These are phyloP conservation scores for Polyergus mexicanus DNA, from an alignment of 1,140 invertebrate genomes.

Conservation along the genomic window DNA sequence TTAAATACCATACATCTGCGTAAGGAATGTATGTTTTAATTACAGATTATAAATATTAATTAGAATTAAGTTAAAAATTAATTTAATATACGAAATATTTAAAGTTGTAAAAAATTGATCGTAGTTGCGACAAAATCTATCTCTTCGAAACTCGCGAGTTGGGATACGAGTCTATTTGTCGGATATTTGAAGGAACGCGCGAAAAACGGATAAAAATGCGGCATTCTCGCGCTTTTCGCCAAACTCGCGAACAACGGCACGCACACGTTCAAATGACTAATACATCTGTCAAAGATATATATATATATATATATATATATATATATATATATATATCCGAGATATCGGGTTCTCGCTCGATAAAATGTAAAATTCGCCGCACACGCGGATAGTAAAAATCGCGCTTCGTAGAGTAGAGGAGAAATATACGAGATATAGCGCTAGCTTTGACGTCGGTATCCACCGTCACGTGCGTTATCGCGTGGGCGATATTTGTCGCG, in stretches of 20 bases:
- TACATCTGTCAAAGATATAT: conserved; percentile 34
- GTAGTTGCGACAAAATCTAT: not conserved
- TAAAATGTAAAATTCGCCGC: conserved; percentile 56
- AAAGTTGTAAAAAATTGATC: too few species aligned
- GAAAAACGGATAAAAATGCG: not conserved
- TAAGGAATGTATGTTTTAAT: too few species aligned
- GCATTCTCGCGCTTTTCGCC: not conserved
- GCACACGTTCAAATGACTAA: conserved; percentile 12
- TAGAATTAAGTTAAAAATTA: too few species aligned
- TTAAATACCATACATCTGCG: too few species aligned
- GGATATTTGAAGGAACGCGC: too few species aligned
- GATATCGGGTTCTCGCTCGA: conserved; percentile 41
- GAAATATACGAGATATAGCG: conserved; percentile 50
- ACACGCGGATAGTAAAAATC: conserved; percentile 41
- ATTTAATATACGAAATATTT: too few species aligned
- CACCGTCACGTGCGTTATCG: conserved; percentile 54
- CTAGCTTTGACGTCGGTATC: conserved; percentile 4
- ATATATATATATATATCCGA: conserved; percentile 45
- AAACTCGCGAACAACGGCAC: not conserved
- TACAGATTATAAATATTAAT: too few species aligned
- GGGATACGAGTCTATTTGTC: too few species aligned
- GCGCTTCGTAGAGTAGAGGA: not conserved
- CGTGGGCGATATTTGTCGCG: conserved; percentile 58
- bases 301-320: conserved; percentile 47
- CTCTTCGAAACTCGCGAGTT: not conserved